Evolutionary conservation across 2,113 vertebrate genomes (phyloP).

Genomic region (Pseudopipra pipra): DNA sequence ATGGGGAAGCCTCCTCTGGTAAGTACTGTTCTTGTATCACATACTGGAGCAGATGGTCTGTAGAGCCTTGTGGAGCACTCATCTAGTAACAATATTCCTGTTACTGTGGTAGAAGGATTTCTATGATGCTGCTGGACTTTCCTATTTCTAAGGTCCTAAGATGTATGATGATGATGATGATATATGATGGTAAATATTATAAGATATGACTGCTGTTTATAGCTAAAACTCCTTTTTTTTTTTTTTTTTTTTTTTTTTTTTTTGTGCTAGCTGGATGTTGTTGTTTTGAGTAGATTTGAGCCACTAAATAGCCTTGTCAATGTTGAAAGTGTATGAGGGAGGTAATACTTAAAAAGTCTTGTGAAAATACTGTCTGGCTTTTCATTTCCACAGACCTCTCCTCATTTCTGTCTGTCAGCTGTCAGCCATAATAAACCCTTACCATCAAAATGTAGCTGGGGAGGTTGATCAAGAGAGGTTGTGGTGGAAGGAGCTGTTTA

Average conservation of each 20-base stretch:
- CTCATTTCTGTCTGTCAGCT: neutral
- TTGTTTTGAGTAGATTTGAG: neutral
- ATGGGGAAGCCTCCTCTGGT: neutral
- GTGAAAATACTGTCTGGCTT: neutral
- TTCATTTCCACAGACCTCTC: neutral
- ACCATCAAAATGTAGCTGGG: neutral
- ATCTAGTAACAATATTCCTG: neutral
- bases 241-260: neutral
- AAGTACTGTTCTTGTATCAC: neutral
- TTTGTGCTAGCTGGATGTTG: neutral
- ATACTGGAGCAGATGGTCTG: neutral
- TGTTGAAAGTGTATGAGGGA: neutral
- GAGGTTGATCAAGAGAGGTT: neutral
- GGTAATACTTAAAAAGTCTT: neutral
- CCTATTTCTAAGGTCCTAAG: neutral
- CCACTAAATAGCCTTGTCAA: neutral
- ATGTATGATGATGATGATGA: neutral
- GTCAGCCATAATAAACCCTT: neutral
- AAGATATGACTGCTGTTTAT: neutral
- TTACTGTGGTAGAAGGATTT: neutral
- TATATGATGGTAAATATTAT: neutral
- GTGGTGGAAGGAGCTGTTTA: neutral
- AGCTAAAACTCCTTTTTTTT: neutral
- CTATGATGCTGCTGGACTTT: neutral
- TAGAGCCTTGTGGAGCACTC: neutral